Base-by-base conservation (phyloP, 2,888 invertebrate species). In the Cheilosia soror region DNA sequence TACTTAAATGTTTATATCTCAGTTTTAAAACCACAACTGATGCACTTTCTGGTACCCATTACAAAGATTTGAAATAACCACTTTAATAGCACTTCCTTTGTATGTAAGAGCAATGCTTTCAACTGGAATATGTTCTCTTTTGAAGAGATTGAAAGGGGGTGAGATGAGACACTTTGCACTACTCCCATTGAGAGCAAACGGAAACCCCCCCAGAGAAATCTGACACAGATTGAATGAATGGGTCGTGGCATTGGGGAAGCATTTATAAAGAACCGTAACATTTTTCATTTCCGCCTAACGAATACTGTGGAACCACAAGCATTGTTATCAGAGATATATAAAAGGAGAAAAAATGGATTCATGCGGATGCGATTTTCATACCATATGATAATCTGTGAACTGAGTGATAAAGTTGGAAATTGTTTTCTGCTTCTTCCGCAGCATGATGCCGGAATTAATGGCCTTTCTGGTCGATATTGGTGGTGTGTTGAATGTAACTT, bases 271-370 rank as follows among this genome's bases (percentile, higher is more conserved):
- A 58, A 25, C 13, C 40, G 58, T 25, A 11, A 40, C 58, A 58
- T 58, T 37, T 58, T 58, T 58, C 33, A 40, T 58, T 58, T 58
- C 58, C 58, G 37, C 58, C 25, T 58, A 58, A 40, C 58, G 58
- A 58, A 11, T 58, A 20, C 37, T 20, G 25, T 25, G n/a, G 55
- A 55, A 31, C n/a, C 57, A 37, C 25, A 15, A 37, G 37, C 25
- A 37, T 40, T 58, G 40, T 58, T 25, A 58, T 58, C 25, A 13
- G 40, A 37, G 58, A 58, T 13, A 5, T 6, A 37, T 58, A 37
- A 20, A 58, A 40, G 5, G 37, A 57, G 4, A 9, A 58, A 55
- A n/a, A n/a, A 5, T 13, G 4, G 58, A 58, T 25, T 58, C 40
- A 58, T 58, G 25, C 58, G 57, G 57, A 57, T 31, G 15, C 57